These are phyloP conservation scores for Allygus modestus DNA, from an alignment of 2,888 invertebrate species.

Conservation along the genomic window DNA sequence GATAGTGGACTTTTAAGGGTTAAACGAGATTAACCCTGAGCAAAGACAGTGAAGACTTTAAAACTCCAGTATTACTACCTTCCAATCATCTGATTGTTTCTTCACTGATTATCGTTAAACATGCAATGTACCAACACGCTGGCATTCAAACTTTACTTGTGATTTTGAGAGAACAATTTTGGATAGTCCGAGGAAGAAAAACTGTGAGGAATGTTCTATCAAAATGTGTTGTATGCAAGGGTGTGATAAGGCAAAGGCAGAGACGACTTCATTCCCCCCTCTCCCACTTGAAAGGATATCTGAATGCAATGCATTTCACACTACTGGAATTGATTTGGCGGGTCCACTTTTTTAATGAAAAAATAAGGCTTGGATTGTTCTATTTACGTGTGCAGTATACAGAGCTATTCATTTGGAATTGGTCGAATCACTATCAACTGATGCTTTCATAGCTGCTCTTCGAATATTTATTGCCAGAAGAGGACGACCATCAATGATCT, in stretches of 20 bases:
- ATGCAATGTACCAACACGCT: neutral
- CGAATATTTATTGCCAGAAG: slow-evolving; percentile 72
- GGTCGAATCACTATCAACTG: slow-evolving; percentile 70
- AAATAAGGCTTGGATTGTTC: slow-evolving; percentile 71
- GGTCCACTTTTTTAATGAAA: slow-evolving; percentile 72
- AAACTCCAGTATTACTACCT: neutral
- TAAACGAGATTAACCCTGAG: neutral
- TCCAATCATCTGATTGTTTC: neutral
- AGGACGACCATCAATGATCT: slow-evolving; percentile 71
- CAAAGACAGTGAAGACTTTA: neutral
- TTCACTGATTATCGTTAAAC: neutral
- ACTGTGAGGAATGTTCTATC: neutral
- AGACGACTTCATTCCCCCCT: slow-evolving; percentile 9
- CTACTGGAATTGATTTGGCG: slow-evolving; percentile 71
- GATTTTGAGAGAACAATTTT: slow-evolving; percentile 43
- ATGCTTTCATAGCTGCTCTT: slow-evolving; percentile 70
- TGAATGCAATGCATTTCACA: slow-evolving; percentile 67
- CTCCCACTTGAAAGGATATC: slow-evolving; percentile 69
- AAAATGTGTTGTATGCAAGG: slow-evolving; percentile 65
- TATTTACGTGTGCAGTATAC: slow-evolving; percentile 73
- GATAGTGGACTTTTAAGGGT: neutral
- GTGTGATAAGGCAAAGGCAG: slow-evolving; percentile 67
- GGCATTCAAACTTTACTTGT: slow-evolving; percentile 21
- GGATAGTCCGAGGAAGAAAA: slow-evolving; percentile 44
- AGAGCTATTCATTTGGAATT: slow-evolving; percentile 73